Base-by-base conservation (phyloP, 2,888 invertebrate genomes). In the Ochropleura plecta region DNA sequence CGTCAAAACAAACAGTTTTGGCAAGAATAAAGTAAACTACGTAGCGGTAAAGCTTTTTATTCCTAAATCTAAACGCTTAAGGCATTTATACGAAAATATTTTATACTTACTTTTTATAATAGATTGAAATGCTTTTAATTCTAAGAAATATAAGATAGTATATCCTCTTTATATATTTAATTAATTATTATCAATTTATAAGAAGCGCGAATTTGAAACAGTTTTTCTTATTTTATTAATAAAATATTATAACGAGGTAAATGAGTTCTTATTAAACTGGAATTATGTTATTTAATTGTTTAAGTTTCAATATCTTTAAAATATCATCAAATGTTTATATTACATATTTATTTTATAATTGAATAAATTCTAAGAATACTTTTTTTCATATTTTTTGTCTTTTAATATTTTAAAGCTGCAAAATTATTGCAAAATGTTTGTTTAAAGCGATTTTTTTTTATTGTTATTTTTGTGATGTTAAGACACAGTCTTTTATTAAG, bases 21-120 rank as follows among this genome's bases (percentile, higher is more conserved):
- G 92, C 92, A 93, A 93, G 91, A 92, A 84, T 78, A 66, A 59
- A 78, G 51, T 77, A 81, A 73, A 79, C 70, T 82, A 78, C 62
- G 55, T 59, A 76, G 75, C 73, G 20, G 66, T 76, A 81, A 78
- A 88, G 85, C 85, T 84, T 65, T 71, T 84, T 60, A 74, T 57
- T 67, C 68, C 78, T 77, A 74, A 14, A 74, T 64, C 85, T 84
- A 84, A 59, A 59, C 59, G 69, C 65, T 30, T 16, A 30, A 30
- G 8, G 60, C 73, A 30, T 77, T 66, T 57, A 70, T 72, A 74
- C 44, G 83, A 65, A 72, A 74, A 83, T 53, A 46, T 62, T 30
- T 49, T 44, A 63, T 78, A 85, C 78, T 85, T 82, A 85, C 71
- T 82, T 82, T 59, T 69, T 44, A 55, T 46, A 18, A 69, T 66